These are phyloP conservation scores for Campylomormyrus tamandua DNA, from an alignment of 2,113 vertebrate genomes.

Conservation along the genomic window DNA sequence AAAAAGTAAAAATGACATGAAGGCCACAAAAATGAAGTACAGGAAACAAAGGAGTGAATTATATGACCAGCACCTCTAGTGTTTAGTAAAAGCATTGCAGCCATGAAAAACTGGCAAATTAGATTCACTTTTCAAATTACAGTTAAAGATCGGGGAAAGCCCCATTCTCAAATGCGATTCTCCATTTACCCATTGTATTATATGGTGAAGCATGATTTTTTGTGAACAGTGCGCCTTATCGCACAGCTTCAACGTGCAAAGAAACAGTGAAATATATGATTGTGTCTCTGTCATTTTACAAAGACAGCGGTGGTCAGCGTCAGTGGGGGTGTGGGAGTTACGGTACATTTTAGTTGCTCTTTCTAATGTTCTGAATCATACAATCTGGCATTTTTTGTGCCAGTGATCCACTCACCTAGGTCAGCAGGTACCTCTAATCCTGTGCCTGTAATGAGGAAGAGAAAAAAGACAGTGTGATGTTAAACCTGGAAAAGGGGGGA, in stretches of 20 bases:
- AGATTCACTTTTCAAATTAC: background rate
- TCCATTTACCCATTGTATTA: background rate
- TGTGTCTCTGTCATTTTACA: background rate
- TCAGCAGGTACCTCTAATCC: background rate
- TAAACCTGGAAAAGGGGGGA: background rate
- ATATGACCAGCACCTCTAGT: background rate
- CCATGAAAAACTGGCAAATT: background rate
- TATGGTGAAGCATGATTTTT: background rate
- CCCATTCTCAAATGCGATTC: background rate
- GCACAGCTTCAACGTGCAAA: background rate
- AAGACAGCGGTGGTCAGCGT: background rate
- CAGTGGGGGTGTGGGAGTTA: background rate
- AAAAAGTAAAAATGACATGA: background rate
- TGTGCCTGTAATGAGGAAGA: background rate
- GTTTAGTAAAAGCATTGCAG: background rate
- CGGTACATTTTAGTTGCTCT: background rate
- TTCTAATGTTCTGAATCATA: background rate
- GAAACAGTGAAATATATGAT: background rate
- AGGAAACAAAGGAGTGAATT: background rate
- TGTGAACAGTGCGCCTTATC: background rate
- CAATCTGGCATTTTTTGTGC: background rate
- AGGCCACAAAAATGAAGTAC: background rate
- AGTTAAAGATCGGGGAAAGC: background rate
- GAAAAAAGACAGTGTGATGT: background rate
- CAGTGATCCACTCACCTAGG: background rate